phyloP scores from a whole-genome alignment of 2,888 invertebrate species.

The Cataglyphis rosenhaueri region DNA sequence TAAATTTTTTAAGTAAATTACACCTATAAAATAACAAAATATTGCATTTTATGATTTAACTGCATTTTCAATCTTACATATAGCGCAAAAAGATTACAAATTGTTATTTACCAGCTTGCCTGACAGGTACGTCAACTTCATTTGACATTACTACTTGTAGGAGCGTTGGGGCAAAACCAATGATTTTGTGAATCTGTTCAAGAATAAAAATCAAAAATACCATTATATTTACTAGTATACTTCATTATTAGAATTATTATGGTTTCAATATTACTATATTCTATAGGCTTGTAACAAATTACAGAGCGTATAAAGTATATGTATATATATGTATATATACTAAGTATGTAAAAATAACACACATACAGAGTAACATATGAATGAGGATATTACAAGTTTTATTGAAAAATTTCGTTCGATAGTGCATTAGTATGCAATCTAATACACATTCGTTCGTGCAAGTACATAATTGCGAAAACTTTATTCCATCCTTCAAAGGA shows the following conservation, averaged over 20 bases:
- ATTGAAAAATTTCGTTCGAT: background rate
- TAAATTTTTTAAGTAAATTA: slow-evolving; percentile 98
- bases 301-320: background rate
- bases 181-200: slow-evolving; percentile 95
- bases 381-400: background rate
- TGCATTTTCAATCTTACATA: background rate
- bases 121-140: slow-evolving; percentile 95
- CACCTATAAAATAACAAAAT: slow-evolving; percentile 86
- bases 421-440: background rate
- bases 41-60: background rate
- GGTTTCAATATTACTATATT: background rate
- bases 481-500: background rate
- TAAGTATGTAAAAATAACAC: background rate
- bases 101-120: slow-evolving; percentile 92
- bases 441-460: too few species aligned
- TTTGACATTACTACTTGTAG: slow-evolving; percentile 97
- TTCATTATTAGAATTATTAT: background rate
- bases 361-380: background rate
- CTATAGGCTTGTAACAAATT: background rate
- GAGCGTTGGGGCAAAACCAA: slow-evolving; percentile 97
- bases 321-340: background rate
- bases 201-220: background rate
- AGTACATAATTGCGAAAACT: background rate
- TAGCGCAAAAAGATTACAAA: background rate
- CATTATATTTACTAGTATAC: background rate